Conservation (phyloP, 2,113 vertebrate genomes). For the Solea solea region DNA sequence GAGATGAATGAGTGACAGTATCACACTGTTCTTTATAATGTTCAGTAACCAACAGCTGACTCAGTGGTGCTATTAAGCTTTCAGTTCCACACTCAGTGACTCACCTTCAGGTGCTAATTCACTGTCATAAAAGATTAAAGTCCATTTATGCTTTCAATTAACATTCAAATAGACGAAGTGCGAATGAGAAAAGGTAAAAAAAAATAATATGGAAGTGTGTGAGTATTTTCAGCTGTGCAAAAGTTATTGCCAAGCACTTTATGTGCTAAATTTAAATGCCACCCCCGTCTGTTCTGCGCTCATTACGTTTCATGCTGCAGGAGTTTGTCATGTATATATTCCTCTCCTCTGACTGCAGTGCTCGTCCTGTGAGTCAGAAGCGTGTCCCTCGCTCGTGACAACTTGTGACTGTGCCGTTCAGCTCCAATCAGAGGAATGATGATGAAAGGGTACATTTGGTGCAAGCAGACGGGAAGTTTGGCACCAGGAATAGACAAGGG, state of each 20-base stretch:
- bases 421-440: conserved; percentile 26
- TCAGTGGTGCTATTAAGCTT: neutral
- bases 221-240: conserved; percentile 12
- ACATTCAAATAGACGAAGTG: neutral
- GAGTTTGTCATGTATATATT: neutral
- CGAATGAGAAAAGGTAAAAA: neutral
- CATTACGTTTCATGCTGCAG: conserved; percentile 40
- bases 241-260: conserved; percentile 40
- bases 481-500: conserved; percentile 25
- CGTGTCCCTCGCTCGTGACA: conserved; percentile 25
- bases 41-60: neutral
- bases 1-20: neutral
- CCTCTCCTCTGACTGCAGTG: conserved; percentile 10
- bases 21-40: neutral
- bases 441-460: conserved; percentile 16
- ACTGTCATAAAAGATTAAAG: neutral
- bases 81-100: neutral
- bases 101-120: conserved; percentile 8
- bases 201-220: neutral
- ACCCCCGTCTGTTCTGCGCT: conserved; percentile 30
- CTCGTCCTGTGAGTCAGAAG: conserved; percentile 24
- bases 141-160: neutral
- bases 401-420: conserved; percentile 8
- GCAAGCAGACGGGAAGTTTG: conserved; percentile 21
- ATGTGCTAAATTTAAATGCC: conserved; percentile 36